Percentiles rank a stretch among this genome's conserved stretches.
phyloP scores from a whole-genome alignment of 2,113 vertebrate species.

The Heloderma charlesbogerti region DNA sequence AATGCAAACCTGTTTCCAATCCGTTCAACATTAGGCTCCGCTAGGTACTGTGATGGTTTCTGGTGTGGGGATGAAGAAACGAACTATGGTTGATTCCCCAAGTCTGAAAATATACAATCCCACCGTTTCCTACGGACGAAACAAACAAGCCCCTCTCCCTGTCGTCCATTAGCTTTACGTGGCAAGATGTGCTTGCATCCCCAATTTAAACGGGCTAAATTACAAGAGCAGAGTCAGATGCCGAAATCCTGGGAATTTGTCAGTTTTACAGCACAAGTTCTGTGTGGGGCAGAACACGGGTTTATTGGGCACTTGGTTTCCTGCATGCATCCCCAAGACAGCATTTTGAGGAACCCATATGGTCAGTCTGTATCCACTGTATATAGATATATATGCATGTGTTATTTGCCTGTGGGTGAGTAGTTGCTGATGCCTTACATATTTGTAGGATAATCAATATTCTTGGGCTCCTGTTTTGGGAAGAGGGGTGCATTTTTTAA shows the following conservation, averaged over 20 bases:
- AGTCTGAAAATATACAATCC: not conserved
- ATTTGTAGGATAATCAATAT: constrained; percentile 66
- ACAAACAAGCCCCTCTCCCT: not conserved
- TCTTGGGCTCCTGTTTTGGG: constrained; percentile 67
- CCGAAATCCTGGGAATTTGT: not conserved
- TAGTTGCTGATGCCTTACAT: constrained; percentile 69
- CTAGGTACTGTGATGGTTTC: too few species aligned
- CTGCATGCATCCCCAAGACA: not conserved
- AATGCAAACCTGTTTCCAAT: too few species aligned
- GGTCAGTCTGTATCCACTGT: too few species aligned
- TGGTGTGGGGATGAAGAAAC: too few species aligned
- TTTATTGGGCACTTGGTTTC: too few species aligned
- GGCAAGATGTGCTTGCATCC: not conserved
- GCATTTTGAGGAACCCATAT: too few species aligned
- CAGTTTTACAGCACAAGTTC: not conserved
- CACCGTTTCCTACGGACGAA: too few species aligned
- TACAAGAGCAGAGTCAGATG: not conserved
- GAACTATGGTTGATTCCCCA: too few species aligned
- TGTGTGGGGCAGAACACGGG: not conserved
- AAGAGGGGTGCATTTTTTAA: constrained; percentile 75
- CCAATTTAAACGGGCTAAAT: not conserved
- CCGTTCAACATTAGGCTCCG: too few species aligned
- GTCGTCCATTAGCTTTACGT: too few species aligned
- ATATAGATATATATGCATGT: too few species aligned
- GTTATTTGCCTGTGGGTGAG: too few species aligned